Percentiles rank a stretch among this genome's conserved stretches.
phyloP scores from a whole-genome alignment of 2,113 vertebrate genomes.

The Dasypus novemcinctus region DNA sequence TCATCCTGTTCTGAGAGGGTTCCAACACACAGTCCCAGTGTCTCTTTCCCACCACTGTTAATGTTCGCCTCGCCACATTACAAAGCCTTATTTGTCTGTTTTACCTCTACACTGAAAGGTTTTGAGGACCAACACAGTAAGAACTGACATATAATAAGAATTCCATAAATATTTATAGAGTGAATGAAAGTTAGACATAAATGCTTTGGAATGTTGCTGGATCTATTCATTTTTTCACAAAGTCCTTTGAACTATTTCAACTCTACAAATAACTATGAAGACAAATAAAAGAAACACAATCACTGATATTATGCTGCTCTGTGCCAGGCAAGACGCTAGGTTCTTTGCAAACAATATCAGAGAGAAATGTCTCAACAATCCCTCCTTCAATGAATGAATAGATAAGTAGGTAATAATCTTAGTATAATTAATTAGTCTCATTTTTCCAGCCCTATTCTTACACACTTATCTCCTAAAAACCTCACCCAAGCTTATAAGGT shows the following conservation, averaged over 20 bases:
- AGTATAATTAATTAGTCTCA: not conserved
- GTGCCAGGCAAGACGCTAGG: not conserved
- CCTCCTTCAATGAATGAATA: not conserved
- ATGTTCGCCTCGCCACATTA: not conserved
- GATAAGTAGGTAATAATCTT: not conserved
- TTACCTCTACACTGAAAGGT: not conserved
- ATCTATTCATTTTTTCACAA: not conserved
- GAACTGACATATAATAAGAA: not conserved
- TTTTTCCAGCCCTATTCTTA: not conserved
- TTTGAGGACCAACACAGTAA: not conserved
- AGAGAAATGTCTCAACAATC: not conserved
- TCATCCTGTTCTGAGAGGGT: not conserved
- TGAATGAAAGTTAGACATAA: not conserved
- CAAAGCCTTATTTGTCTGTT: not conserved
- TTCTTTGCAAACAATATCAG: not conserved
- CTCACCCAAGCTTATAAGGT: not conserved
- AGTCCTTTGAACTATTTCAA: not conserved
- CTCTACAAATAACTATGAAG: not conserved
- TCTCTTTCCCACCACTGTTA: not conserved
- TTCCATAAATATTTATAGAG: not conserved
- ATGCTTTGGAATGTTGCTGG: not conserved
- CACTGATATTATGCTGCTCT: not conserved
- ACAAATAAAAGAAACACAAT: not conserved
- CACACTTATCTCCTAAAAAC: not conserved
- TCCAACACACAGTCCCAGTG: not conserved